phyloP scores from a whole-genome alignment of 2,797 vertebrate species.

The Danio kyathit region DNA sequence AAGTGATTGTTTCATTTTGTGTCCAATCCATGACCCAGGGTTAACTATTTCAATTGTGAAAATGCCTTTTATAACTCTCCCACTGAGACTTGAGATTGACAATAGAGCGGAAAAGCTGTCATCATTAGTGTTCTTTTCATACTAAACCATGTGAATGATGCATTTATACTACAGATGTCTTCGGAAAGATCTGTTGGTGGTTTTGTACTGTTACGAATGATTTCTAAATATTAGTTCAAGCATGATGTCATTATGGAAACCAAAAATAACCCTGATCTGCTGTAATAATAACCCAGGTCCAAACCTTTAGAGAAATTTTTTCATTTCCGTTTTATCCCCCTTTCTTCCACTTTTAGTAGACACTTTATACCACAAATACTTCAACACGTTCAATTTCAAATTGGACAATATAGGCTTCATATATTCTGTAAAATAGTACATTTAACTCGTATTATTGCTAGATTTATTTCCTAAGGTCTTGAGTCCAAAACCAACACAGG shows the following conservation, averaged over 20 bases:
- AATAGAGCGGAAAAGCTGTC: neutral
- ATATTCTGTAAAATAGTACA: constrained; percentile 60
- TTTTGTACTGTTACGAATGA: constrained; percentile 9
- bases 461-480: constrained; percentile 45
- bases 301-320: constrained; percentile 35
- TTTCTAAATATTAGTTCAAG: constrained; percentile 31
- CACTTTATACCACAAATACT: constrained; percentile 50
- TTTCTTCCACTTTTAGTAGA: constrained; percentile 45
- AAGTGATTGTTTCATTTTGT: too few relatives aligned
- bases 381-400: constrained; percentile 57
- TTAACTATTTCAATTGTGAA: too few relatives aligned
- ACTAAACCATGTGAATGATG: neutral
- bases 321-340: constrained; percentile 4
- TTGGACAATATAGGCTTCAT: constrained; percentile 60
- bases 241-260: constrained; percentile 28
- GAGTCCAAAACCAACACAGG: constrained; percentile 59
- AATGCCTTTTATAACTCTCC: too few relatives aligned
- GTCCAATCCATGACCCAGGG: too few relatives aligned
- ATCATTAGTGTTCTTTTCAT: constrained; percentile 31
- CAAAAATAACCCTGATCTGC: constrained; percentile 22
- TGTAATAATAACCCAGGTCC: neutral
- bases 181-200: constrained; percentile 29
- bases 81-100: neutral
- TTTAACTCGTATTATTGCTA: constrained; percentile 57
- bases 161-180: constrained; percentile 22